These are phyloP conservation scores for Mimas tiliae DNA, from an alignment of 2,888 invertebrate genomes.

Conservation along the genomic window DNA sequence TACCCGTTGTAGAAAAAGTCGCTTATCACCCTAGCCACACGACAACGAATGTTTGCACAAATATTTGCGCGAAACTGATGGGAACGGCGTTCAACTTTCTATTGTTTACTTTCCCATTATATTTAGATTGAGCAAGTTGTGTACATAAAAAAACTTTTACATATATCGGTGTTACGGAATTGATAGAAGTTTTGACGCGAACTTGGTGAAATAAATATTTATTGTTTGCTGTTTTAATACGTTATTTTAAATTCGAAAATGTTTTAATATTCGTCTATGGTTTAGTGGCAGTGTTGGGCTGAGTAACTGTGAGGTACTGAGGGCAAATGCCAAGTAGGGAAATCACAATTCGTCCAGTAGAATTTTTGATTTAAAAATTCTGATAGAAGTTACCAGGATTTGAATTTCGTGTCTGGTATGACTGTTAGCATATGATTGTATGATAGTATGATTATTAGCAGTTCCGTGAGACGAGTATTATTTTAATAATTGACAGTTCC, in stretches of 20 bases:
- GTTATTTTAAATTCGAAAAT: background rate
- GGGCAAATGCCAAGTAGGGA: too few relatives aligned
- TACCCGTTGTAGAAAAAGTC: background rate
- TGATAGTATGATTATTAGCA: too few relatives aligned
- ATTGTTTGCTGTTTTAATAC: slow-evolving; percentile 21
- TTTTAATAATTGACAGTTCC: too few relatives aligned
- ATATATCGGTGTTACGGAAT: slow-evolving; percentile 30
- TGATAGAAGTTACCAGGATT: too few relatives aligned
- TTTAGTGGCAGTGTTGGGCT: too few relatives aligned
- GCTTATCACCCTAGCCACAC: slow-evolving; percentile 30
- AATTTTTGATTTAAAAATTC: too few relatives aligned
- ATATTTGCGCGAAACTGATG: slow-evolving; percentile 58
- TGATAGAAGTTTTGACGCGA: slow-evolving; percentile 5
- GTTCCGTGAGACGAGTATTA: too few relatives aligned
- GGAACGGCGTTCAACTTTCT: slow-evolving; percentile 48
- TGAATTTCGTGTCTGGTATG: too few relatives aligned
- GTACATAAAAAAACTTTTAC: slow-evolving; percentile 43
- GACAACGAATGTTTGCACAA: slow-evolving; percentile 52
- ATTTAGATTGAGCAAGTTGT: slow-evolving; percentile 60
- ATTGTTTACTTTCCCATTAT: slow-evolving; percentile 67
- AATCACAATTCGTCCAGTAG: too few relatives aligned
- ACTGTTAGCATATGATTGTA: too few relatives aligned
- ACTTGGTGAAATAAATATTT: slow-evolving; percentile 1
- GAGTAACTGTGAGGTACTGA: too few relatives aligned
- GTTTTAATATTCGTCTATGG: background rate